Conservation (phyloP, 2,113 vertebrate species). For the Numida meleagris region DNA sequence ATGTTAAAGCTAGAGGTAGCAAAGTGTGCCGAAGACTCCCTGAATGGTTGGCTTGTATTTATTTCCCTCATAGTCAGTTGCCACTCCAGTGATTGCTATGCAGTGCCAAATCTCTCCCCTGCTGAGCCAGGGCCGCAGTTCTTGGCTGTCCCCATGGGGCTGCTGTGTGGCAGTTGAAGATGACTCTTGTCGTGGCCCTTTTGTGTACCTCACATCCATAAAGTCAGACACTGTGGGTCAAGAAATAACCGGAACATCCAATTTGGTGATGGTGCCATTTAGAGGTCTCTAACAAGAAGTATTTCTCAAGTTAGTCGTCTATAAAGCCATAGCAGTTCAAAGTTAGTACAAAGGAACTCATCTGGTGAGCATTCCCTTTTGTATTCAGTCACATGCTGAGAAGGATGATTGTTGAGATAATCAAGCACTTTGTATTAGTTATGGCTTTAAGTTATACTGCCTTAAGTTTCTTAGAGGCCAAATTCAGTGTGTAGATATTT, state of each 20-base stretch:
- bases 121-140: background rate
- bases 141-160: background rate
- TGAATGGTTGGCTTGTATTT: background rate
- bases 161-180: background rate
- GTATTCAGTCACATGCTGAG: background rate
- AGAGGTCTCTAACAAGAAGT: background rate
- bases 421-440: background rate
- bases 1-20: background rate
- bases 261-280: background rate
- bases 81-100: background rate
- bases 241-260: background rate
- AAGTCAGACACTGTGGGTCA: background rate
- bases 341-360: background rate
- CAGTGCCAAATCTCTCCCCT: background rate
- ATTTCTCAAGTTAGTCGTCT: background rate
- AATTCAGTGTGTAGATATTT: background rate
- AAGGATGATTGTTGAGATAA: background rate
- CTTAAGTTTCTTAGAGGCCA: background rate
- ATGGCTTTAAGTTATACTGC: background rate
- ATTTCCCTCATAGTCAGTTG: background rate
- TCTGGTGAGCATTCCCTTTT: background rate
- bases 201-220: background rate
- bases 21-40: background rate
- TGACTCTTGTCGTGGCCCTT: background rate
- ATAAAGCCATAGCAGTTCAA: background rate